Evolutionary conservation across 2,888 invertebrate species (phyloP).

Genomic region (Polietes domitor): DNA sequence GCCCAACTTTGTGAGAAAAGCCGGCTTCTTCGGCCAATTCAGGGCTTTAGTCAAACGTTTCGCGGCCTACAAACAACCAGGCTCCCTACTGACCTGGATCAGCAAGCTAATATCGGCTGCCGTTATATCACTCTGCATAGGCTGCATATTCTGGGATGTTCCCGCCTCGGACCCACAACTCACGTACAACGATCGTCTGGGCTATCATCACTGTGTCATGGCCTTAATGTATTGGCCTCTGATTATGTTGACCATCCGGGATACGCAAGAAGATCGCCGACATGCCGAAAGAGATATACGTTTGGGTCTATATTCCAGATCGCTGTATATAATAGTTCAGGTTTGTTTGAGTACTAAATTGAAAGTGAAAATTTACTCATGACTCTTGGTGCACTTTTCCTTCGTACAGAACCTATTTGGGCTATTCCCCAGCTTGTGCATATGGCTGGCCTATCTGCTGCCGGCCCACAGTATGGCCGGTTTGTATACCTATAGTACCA

Average conservation of each 20-base stretch:
- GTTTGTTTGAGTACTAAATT: conserved; percentile 81
- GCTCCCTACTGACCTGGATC: conserved; percentile 90
- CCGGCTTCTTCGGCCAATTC: conserved; percentile 86
- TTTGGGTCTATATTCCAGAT: conserved; percentile 90
- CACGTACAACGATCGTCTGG: conserved; percentile 88
- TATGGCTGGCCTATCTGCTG: conserved; percentile 92
- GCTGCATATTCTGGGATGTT: conserved; percentile 95
- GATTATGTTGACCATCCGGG: conserved; percentile 83
- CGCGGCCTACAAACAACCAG: conserved; percentile 91
- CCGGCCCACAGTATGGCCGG: conserved; percentile 95
- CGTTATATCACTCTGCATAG: conserved; percentile 90
- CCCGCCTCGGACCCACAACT: conserved; percentile 88
- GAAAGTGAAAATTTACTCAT: not conserved
- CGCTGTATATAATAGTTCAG: conserved; percentile 90
- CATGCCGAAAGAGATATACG: conserved; percentile 91
- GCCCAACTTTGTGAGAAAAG: conserved; percentile 85
- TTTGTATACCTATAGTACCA: conserved; percentile 86
- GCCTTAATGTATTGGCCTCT: conserved; percentile 90
- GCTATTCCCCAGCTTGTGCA: conserved; percentile 88
- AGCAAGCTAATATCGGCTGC: conserved; percentile 90
- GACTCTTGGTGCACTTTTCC: too few relatives aligned
- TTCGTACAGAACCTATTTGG: conserved; percentile 87
- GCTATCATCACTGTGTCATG: conserved; percentile 93
- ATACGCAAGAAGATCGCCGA: conserved; percentile 81
- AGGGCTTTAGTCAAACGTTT: conserved; percentile 84